phyloP scores from a whole-genome alignment of 2,113 vertebrate species.

The Gymnarchus niloticus region DNA sequence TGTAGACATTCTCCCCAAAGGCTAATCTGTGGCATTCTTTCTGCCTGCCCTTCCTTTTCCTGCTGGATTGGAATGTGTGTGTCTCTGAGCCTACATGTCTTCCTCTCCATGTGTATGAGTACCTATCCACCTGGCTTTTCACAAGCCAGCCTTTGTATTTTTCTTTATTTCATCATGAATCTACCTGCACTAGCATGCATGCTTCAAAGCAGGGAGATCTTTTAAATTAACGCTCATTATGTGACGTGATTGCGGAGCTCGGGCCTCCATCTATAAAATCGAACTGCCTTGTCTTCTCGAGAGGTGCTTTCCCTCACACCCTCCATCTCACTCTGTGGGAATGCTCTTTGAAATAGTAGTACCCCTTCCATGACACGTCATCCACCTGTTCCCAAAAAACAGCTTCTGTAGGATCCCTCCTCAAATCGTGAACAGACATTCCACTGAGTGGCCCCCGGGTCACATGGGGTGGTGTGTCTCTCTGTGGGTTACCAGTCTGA shows the following conservation, averaged over 20 bases:
- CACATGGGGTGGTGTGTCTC: not conserved
- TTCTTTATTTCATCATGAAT: not conserved
- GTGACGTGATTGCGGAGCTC: not conserved
- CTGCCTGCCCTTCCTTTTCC: not conserved
- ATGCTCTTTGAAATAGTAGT: not conserved
- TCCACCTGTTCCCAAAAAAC: slow-evolving; percentile 15
- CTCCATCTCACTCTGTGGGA: not conserved
- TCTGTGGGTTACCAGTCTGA: no score
- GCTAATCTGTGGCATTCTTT: not conserved
- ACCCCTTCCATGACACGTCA: not conserved
- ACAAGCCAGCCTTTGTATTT: not conserved
- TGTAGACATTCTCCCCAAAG: not conserved
- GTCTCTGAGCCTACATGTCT: not conserved
- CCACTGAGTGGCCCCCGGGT: not conserved
- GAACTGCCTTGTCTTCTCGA: not conserved
- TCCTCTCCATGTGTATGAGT: not conserved
- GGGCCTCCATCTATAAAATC: not conserved
- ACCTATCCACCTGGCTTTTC: not conserved
- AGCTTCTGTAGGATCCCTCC: not conserved
- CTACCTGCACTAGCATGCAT: not conserved
- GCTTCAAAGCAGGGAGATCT: not conserved
- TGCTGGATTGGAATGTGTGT: not conserved
- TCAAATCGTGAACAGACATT: not conserved
- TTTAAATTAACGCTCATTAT: not conserved
- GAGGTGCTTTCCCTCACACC: not conserved